phyloP scores from a whole-genome alignment of 2,888 invertebrate genomes.

The Drosophila affinis region DNA sequence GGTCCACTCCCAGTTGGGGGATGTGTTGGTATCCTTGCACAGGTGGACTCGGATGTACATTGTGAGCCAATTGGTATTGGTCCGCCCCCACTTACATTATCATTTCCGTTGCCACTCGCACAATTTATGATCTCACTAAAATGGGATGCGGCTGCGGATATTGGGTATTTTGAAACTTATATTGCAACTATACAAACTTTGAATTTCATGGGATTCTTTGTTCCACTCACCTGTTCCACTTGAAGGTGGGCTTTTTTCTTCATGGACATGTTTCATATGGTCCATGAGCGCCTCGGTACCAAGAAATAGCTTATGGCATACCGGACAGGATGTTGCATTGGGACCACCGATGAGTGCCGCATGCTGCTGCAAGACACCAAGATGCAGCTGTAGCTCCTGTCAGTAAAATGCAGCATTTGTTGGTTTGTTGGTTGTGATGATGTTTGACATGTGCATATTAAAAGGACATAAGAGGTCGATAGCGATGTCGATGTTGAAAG shows the following conservation, averaged over 20 bases:
- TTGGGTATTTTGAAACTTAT: neutral
- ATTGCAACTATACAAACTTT: neutral
- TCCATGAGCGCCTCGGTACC: conserved; percentile 97
- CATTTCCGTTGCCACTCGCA: conserved; percentile 22
- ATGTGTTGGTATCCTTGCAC: conserved; percentile 56
- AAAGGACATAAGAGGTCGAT: conserved; percentile 13
- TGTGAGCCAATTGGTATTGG: conserved; percentile 38
- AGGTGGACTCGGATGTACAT: conserved; percentile 52
- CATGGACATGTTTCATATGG: conserved; percentile 97
- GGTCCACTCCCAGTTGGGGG: conserved; percentile 74
- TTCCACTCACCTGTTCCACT: conserved; percentile 55
- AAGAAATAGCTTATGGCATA: conserved; percentile 97
- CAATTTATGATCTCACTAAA: conserved; percentile 50
- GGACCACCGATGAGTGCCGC: conserved; percentile 95
- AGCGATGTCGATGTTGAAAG: conserved; percentile 18
- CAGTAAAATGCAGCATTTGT: conserved; percentile 28
- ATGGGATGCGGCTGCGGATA: conserved; percentile 35
- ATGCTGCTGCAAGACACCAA: conserved; percentile 98
- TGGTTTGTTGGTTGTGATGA: conserved; percentile 27
- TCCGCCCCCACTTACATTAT: conserved; percentile 14
- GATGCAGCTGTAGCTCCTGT: conserved; percentile 95
- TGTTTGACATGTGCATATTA: conserved; percentile 28
- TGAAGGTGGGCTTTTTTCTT: conserved; percentile 88
- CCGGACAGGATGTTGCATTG: conserved; percentile 95
- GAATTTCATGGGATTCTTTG: neutral